A percentile compares a stretch with the other conserved stretches of the same genome.
Evolutionary conservation across 2,113 vertebrate species (phyloP).

Genomic region (crab-eating macaque (Macaca fascicularis)): DNA sequence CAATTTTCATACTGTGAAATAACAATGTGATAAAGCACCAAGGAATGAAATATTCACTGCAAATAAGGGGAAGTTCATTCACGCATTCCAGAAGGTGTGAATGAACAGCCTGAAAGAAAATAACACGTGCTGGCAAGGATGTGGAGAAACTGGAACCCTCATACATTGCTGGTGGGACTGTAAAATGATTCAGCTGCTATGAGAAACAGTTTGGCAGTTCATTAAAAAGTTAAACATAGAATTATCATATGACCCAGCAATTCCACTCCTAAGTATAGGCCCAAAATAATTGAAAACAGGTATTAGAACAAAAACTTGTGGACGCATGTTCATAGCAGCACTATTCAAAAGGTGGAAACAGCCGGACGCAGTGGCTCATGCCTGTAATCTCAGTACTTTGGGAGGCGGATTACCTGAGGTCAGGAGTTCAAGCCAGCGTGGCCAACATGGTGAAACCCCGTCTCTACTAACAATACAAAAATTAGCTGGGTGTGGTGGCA

Average conservation of each 20-base stretch:
- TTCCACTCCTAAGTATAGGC: background rate
- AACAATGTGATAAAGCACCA: background rate
- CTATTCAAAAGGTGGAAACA: background rate
- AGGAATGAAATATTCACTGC: background rate
- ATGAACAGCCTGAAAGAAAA: background rate
- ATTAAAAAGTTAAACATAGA: slow-evolving; percentile 21
- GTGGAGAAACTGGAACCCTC: background rate
- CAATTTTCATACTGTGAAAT: background rate
- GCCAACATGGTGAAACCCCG: too few species aligned
- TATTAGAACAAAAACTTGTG: slow-evolving; percentile 18
- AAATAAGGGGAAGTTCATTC: background rate
- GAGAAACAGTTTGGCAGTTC: background rate
- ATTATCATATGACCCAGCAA: background rate
- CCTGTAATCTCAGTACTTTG: too few species aligned
- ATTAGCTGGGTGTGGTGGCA: too few species aligned
- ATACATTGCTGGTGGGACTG: background rate
- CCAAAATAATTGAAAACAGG: slow-evolving; percentile 11
- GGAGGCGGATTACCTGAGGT: too few species aligned
- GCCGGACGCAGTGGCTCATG: too few species aligned
- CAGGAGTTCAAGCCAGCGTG: too few species aligned
- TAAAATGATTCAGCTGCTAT: background rate
- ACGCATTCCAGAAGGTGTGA: background rate
- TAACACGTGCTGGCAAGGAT: background rate
- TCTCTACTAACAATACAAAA: too few species aligned
- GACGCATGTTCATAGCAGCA: background rate